These are phyloP conservation scores for Tenodera sinensis DNA, from an alignment of 2,888 invertebrate species.

Conservation along the genomic window DNA sequence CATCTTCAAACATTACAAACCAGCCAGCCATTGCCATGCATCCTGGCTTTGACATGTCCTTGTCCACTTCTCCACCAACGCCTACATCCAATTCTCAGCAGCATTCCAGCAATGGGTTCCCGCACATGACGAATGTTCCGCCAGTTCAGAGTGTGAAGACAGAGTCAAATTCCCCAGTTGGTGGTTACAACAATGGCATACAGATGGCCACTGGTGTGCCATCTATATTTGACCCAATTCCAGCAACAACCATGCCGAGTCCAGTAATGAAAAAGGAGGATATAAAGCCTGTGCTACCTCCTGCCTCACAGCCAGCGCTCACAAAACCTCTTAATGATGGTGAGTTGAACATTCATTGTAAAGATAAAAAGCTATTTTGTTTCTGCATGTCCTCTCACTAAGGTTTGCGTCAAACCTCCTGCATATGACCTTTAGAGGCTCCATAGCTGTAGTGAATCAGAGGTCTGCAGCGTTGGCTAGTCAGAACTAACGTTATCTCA, in stretches of 20 bases:
- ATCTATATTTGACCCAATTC: slow-evolving; percentile 64
- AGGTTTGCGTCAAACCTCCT: too few species aligned
- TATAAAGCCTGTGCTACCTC: slow-evolving; percentile 53
- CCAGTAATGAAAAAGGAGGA: slow-evolving; percentile 57
- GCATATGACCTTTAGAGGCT: too few species aligned
- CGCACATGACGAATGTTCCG: slow-evolving; percentile 2
- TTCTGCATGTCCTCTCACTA: not conserved
- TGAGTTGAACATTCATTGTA: slow-evolving; percentile 33
- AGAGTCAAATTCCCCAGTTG: not conserved
- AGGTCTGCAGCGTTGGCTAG: too few species aligned
- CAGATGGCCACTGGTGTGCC: slow-evolving; percentile 54
- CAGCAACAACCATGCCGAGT: slow-evolving; percentile 44
- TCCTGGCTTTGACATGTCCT: slow-evolving; percentile 27
- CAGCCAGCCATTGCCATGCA: slow-evolving; percentile 24
- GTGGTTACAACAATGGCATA: slow-evolving; percentile 39
- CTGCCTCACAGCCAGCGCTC: slow-evolving; percentile 39
- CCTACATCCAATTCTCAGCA: slow-evolving; percentile 54
- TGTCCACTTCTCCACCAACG: slow-evolving; percentile 41
- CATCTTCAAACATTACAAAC: slow-evolving; percentile 14
- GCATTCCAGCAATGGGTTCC: slow-evolving; percentile 26
- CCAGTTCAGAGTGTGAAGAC: slow-evolving; percentile 3
- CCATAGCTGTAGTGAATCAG: too few species aligned
- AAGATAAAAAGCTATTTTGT: not conserved
- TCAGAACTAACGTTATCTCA: too few species aligned
- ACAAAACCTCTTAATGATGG: slow-evolving; percentile 39